Evolutionary conservation across 1,140 invertebrate species (phyloP).

Genomic region (Hylyphantes graminicola): DNA sequence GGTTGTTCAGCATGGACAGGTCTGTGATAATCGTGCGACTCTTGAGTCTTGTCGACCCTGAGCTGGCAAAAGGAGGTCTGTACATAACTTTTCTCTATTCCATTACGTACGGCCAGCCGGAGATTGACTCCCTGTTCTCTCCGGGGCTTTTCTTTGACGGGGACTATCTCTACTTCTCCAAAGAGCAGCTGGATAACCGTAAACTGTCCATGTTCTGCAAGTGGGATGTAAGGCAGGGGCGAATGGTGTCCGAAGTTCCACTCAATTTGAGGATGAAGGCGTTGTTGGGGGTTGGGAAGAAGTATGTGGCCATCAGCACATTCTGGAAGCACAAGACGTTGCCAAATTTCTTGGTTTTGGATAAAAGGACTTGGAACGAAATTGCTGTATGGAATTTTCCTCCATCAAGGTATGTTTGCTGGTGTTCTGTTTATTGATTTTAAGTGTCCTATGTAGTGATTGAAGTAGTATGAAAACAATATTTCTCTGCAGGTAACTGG

Average conservation of each 20-base stretch:
- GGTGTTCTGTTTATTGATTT: too few relatives aligned
- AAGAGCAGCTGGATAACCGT: conserved; percentile 60
- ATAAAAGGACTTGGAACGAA: conserved; percentile 59
- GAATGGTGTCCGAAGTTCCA: conserved; percentile 48
- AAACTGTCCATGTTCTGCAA: conserved; percentile 59
- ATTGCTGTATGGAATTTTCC: conserved; percentile 62
- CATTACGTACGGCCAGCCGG: conserved; percentile 51
- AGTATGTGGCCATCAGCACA: conserved; percentile 62
- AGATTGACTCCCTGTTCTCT: conserved; percentile 60
- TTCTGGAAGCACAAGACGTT: conserved; percentile 54
- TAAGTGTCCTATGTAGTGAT: too few relatives aligned
- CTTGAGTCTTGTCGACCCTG: conserved; percentile 21
- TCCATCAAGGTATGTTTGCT: conserved; percentile 63
- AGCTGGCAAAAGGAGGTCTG: conserved; percentile 36
- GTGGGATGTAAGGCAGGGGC: conserved; percentile 60
- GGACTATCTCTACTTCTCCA: conserved; percentile 62
- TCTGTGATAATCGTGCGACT: conserved; percentile 60
- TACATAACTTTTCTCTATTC: conserved; percentile 54
- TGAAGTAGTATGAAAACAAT: too few relatives aligned
- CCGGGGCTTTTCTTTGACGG: conserved; percentile 63
- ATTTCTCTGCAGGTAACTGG: too few relatives aligned
- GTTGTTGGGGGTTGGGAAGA: conserved; percentile 63
- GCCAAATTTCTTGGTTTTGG: conserved; percentile 63
- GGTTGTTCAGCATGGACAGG: conserved; percentile 62
- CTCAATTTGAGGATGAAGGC: conserved; percentile 63